Percentiles rank a stretch among this genome's conserved stretches.
These are phyloP conservation scores for Cinclus mexicanus DNA, from an alignment of 2,113 vertebrate genomes.

Conservation along the genomic window DNA sequence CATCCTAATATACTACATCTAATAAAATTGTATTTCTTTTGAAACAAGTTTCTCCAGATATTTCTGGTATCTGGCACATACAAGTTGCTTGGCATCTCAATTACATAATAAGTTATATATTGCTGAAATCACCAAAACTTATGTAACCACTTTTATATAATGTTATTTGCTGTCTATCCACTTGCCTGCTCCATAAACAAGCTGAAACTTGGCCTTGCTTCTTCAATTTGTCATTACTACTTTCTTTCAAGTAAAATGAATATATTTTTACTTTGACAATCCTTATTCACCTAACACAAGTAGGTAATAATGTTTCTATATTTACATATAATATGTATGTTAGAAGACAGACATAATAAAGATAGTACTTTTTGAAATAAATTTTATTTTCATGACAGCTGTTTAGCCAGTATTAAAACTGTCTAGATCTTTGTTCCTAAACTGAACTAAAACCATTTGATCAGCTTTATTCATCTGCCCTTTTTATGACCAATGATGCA, in stretches of 20 bases:
- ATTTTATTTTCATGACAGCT: background rate
- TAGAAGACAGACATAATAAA: background rate
- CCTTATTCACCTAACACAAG: background rate
- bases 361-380: background rate
- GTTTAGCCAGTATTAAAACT: background rate
- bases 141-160: background rate
- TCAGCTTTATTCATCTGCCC: background rate
- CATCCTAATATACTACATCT: slow-evolving; percentile 43
- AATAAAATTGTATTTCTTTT: slow-evolving; percentile 24
- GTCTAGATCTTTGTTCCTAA: background rate
- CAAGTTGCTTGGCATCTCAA: slow-evolving; percentile 11
- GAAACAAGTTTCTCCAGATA: slow-evolving; percentile 29
- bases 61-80: slow-evolving; percentile 41
- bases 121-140: slow-evolving; percentile 44
- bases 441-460: background rate
- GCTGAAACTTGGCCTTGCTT: background rate
- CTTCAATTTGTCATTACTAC: background rate
- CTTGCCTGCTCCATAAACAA: background rate
- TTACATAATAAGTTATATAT: slow-evolving; percentile 20
- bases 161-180: background rate
- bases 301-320: background rate
- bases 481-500: background rate
- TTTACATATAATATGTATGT: background rate
- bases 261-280: background rate
- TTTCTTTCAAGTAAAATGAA: background rate